phyloP scores from a whole-genome alignment of 2,888 invertebrate species.

The Melanchra persicariae region DNA sequence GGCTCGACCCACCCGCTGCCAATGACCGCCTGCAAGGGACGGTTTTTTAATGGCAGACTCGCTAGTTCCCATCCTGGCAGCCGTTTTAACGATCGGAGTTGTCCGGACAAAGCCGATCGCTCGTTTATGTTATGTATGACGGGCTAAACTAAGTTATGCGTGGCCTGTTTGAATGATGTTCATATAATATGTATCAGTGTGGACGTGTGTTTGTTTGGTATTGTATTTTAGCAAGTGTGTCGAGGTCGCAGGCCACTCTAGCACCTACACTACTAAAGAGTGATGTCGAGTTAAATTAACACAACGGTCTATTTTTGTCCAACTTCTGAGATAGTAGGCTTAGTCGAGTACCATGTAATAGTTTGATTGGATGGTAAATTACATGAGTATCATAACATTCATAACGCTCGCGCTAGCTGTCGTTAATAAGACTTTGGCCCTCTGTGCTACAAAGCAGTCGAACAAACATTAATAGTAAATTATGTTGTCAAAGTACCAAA shows the following conservation, averaged over 20 bases:
- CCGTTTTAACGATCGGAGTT: slow-evolving; percentile 79
- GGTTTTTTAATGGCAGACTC: slow-evolving; percentile 85
- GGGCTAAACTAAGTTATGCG: slow-evolving; percentile 59
- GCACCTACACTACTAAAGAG: slow-evolving; percentile 66
- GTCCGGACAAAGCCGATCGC: slow-evolving; percentile 75
- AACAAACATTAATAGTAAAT: not conserved
- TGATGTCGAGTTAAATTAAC: slow-evolving; percentile 62
- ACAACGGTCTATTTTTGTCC: slow-evolving; percentile 46
- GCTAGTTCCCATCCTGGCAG: slow-evolving; percentile 83
- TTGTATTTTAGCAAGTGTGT: slow-evolving; percentile 75
- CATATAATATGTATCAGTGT: slow-evolving; percentile 35
- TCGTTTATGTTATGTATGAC: slow-evolving; percentile 60
- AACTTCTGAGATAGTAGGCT: slow-evolving; percentile 25
- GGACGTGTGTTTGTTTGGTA: slow-evolving; percentile 61
- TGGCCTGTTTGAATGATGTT: slow-evolving; percentile 26
- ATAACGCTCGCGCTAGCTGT: not conserved
- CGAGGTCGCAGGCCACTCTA: slow-evolving; percentile 77
- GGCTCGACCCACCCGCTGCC: slow-evolving; percentile 89
- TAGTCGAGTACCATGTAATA: not conserved
- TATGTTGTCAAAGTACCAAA: not conserved
- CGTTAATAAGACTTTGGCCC: not conserved
- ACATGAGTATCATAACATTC: not conserved
- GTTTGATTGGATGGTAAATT: slow-evolving; percentile 8
- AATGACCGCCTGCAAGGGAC: slow-evolving; percentile 89
- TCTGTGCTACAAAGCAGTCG: not conserved